Percentiles rank a stretch among this genome's conserved stretches.
phyloP scores from a whole-genome alignment of 2,113 vertebrate species.

The Myrmophylax atrothorax region DNA sequence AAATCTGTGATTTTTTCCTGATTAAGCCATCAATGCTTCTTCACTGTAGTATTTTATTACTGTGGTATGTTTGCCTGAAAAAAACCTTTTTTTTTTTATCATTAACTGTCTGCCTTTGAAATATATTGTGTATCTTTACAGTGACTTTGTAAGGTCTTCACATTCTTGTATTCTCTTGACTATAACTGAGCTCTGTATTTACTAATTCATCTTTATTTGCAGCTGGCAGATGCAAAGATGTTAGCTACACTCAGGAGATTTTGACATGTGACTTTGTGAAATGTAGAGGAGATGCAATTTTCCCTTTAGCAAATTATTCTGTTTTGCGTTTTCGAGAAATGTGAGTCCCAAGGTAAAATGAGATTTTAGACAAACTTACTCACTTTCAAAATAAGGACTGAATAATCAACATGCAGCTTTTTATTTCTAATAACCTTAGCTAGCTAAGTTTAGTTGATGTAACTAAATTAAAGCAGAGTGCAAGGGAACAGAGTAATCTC shows the following conservation, averaged over 20 bases:
- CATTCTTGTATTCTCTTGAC: neutral
- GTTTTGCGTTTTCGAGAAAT: neutral
- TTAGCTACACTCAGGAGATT: neutral
- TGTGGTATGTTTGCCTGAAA: neutral
- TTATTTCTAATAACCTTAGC: neutral
- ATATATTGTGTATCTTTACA: neutral
- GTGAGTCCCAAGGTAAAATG: neutral
- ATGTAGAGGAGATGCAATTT: neutral
- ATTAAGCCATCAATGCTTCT: neutral
- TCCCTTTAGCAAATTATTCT: neutral
- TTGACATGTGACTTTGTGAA: conserved; percentile 8
- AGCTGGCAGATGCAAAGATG: conserved; percentile 12
- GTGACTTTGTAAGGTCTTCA: neutral
- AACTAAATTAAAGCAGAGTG: neutral
- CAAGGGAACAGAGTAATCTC: neutral
- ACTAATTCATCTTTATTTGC: conserved; percentile 36
- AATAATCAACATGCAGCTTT: neutral
- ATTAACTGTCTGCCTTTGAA: neutral
- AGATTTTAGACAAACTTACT: neutral
- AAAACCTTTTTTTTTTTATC: neutral
- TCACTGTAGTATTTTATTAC: neutral
- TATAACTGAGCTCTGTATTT: neutral
- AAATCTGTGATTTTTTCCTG: neutral
- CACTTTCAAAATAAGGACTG: neutral
- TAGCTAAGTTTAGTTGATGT: neutral